Base-by-base conservation (phyloP, 2,888 invertebrate genomes). In the Dryobota labecula region DNA sequence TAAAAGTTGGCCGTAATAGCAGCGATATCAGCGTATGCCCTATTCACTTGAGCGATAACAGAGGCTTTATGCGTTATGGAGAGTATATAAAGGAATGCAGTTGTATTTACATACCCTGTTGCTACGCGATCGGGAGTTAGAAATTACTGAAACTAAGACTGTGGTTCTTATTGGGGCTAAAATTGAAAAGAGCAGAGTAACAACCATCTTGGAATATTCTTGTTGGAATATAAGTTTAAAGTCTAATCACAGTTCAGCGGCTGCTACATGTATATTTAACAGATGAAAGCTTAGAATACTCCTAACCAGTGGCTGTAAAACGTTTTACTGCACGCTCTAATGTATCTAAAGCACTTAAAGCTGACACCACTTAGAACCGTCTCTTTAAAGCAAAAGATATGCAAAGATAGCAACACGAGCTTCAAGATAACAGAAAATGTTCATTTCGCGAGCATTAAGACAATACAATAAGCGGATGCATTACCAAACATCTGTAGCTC, bases 31-130 rank as follows among this genome's bases (percentile, higher is more conserved):
- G 70, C 61, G 64, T 56, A 73, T 76, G 79, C 75, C 68, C 83
- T 79, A 80, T 92, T 90, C 90, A 93, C 92, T 92, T 92, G 89
- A 84, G 80, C 88, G 92, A 93, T 93, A 92, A 92, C 86, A 88
- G 80, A 87, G 90, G 88, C 82, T 90, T 88, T 88, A 90, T 90
- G 88, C 87, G 87, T 88, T 89, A 87, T 66, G 41, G 74, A 75
- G 73, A 77, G 75, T 87, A 76, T 73, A 84, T 76, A 63, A 71
- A 79, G 89, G 86, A 86, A 84, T 80, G 83, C 83, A 79, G 80
- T 80, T 71, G 56, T 75, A 75, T 83, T 77, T 80, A 76, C 67
- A 67, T 71, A 74, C 47, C 24, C 24, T 61, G 71, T 70, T 73
- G 60, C 69, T 73, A 63, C 36, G 63, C 57, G 30, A 63, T 57